Base-by-base conservation (phyloP, 2,888 invertebrate genomes). In the Schizotus pectinicornis region DNA sequence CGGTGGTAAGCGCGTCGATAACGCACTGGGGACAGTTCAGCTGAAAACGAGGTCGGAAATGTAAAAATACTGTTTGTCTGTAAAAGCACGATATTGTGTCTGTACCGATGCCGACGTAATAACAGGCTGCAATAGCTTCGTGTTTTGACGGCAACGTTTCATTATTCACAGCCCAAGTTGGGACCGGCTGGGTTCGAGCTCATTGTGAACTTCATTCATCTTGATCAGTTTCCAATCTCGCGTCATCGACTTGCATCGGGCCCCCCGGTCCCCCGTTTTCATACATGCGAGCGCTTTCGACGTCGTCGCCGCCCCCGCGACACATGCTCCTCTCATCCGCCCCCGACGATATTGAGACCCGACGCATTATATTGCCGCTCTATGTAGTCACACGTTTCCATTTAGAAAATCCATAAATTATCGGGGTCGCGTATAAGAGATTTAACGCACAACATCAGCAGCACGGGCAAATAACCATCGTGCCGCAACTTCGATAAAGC, bases 171-270 rank as follows among this genome's bases (percentile, higher is more conserved):
- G 46, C 61, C 56, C 50, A 33, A 36, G 43, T 14, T 36, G 41
- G 43, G 53, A 42, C 43, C 47, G 30, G 35, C 38, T 49, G 46
- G 45, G 45, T 46, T 57, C 50, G 41, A 61, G 57, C 59, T 61
- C 61, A 64, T 72, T 67, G 67, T 63, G 61, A 69, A 68, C 69
- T 74, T 71, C 73, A 75, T 76, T 74, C 72, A 73, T 76, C 76
- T 76, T 75, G 74, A 74, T 75, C 75, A 74, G 72, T 72, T 74
- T 74, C 71, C 74, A 74, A 74, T 76, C 73, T 74, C 64, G 68
- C 68, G 70, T 72, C 73, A 69, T 71, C 69, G 70, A 65, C 65
- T 65, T 64, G 68, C 65, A 67, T 22, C 22, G 65, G 67, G 64
- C 63, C 54, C 55, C 45, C 49, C 34, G 9, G 32, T 47, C 34